These are phyloP conservation scores for Drosophila serrata DNA, from an alignment of 1,140 invertebrate species.

Conservation along the genomic window DNA sequence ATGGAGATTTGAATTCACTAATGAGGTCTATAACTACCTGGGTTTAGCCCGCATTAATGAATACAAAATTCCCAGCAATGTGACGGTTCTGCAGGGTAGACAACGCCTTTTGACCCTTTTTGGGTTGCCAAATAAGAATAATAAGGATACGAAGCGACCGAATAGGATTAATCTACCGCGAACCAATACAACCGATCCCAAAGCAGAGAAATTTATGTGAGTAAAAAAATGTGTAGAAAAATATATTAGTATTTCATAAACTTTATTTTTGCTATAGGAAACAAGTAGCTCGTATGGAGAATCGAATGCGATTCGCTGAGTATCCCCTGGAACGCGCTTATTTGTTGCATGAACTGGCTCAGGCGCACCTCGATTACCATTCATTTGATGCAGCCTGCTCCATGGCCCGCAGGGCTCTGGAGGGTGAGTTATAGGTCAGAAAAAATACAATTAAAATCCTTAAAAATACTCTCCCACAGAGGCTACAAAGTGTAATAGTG, in stretches of 20 bases:
- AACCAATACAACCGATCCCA: slow-evolving; percentile 34
- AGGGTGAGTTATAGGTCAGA: slow-evolving; percentile 34
- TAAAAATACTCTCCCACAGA: slow-evolving; percentile 18
- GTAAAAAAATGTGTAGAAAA: too few species aligned
- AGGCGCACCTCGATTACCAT: slow-evolving; percentile 56
- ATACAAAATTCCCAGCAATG: slow-evolving; percentile 52
- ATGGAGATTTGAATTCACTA: slow-evolving; percentile 83
- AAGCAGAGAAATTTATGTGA: slow-evolving; percentile 60
- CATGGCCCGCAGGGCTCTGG: slow-evolving; percentile 59
- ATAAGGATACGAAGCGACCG: neutral
- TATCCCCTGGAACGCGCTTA: slow-evolving; percentile 72
- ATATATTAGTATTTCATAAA: too few species aligned
- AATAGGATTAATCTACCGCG: neutral
- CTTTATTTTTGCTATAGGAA: too few species aligned
- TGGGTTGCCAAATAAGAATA: slow-evolving; percentile 22
- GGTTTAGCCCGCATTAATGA: slow-evolving; percentile 73
- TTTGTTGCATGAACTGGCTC: slow-evolving; percentile 71
- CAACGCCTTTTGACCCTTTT: slow-evolving; percentile 46
- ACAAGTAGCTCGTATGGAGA: slow-evolving; percentile 49
- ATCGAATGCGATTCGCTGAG: slow-evolving; percentile 65
- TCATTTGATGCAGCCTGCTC: slow-evolving; percentile 67
- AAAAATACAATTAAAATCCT: too few species aligned
- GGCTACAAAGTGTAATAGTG: slow-evolving; percentile 48
- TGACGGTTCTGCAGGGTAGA: slow-evolving; percentile 40
- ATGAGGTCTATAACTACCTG: slow-evolving; percentile 79